Percentiles rank a stretch among this genome's conserved stretches.
Evolutionary conservation across 2,888 invertebrate genomes (phyloP).

Genomic region (Lasioglossum villosulum): DNA sequence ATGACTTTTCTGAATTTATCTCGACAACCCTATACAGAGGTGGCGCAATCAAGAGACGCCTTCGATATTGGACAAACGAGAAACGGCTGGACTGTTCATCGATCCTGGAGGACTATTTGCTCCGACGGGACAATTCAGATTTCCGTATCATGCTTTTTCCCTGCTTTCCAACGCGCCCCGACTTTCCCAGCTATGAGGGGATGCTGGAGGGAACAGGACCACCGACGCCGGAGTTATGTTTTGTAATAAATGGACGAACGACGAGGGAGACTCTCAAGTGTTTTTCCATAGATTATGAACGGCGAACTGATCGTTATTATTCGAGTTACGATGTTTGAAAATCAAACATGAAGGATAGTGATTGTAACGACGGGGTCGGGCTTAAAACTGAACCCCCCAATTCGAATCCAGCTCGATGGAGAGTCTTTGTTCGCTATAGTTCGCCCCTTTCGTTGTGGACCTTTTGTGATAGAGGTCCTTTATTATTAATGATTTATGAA

Average conservation of each 20-base stretch:
- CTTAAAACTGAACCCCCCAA: not conserved
- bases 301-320: not conserved
- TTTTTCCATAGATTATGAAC: not conserved
- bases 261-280: not conserved
- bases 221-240: slow-evolving; percentile 17
- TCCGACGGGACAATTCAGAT: slow-evolving; percentile 5
- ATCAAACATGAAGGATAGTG: not conserved
- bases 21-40: not conserved
- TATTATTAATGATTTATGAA: not conserved
- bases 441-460: not conserved
- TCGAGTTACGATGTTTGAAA: not conserved
- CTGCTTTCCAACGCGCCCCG: not conserved
- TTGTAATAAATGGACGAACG: slow-evolving; percentile 27
- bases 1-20: not conserved
- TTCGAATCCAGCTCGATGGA: not conserved
- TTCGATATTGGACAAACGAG: not conserved
- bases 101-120: slow-evolving; percentile 28
- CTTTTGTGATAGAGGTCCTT: not conserved
- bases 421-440: not conserved
- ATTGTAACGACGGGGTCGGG: not conserved
- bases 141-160: slow-evolving; percentile 21
- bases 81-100: slow-evolving; percentile 6
- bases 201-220: not conserved
- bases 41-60: not conserved
- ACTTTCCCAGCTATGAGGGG: slow-evolving; percentile 5